phyloP scores from a whole-genome alignment of 2,113 vertebrate genomes.

The Peucedramus taeniatus region DNA sequence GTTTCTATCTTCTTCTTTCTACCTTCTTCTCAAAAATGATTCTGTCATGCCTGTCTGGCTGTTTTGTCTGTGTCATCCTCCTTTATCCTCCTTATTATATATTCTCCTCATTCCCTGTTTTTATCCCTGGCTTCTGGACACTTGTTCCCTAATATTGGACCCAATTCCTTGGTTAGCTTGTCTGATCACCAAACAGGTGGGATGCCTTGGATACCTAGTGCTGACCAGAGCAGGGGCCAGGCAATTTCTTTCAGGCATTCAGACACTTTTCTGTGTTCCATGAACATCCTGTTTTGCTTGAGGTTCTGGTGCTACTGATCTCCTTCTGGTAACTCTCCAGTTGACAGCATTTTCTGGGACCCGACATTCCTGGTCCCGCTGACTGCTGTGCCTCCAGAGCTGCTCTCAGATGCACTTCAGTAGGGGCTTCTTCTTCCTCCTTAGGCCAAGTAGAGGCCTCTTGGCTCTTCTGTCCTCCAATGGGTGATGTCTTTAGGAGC shows the following conservation, averaged over 20 bases:
- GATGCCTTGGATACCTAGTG: neutral
- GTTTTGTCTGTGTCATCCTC: neutral
- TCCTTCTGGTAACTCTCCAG: neutral
- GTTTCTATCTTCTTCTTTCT: neutral
- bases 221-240: neutral
- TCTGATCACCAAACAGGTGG: neutral
- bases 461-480: neutral
- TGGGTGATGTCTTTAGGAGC: too few relatives aligned
- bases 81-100: neutral
- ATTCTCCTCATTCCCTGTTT: neutral
- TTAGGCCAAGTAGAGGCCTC: neutral
- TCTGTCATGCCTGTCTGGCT: neutral
- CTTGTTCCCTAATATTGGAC: neutral
- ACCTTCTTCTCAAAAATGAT: neutral
- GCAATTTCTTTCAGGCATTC: neutral
- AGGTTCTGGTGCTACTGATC: neutral
- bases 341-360: neutral
- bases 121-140: neutral
- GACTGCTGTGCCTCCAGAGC: neutral
- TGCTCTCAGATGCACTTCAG: neutral
- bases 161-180: neutral
- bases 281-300: neutral
- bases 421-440: neutral
- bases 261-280: neutral
- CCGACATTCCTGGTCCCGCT: neutral